Evolutionary conservation across 92 coral and sea anemone genomes (phyloP).

Genomic region (Porites evermanni): DNA sequence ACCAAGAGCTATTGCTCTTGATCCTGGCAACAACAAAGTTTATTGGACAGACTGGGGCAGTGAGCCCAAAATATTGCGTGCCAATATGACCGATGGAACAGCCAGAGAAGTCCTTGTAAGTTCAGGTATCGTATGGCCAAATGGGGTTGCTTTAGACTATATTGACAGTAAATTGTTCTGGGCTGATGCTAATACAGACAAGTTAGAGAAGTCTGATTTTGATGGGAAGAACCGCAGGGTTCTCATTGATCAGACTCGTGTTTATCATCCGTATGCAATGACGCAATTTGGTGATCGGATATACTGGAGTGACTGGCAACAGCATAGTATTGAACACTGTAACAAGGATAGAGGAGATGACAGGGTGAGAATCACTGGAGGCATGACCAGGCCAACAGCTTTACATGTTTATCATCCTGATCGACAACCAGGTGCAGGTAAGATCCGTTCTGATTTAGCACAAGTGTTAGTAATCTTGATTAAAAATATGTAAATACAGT

Average conservation of each 20-base stretch:
- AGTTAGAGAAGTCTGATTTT: conserved; percentile 60
- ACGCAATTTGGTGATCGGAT: conserved; percentile 59
- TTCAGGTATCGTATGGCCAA: conserved; percentile 77
- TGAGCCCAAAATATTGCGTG: conserved; percentile 66
- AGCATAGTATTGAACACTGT: conserved; percentile 70
- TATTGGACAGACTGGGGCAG: conserved; percentile 86
- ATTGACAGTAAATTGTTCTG: conserved; percentile 54
- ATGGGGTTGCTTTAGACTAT: conserved; percentile 77
- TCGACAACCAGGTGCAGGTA: conserved; percentile 82
- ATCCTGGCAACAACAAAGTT: conserved; percentile 53
- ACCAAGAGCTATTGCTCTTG: conserved; percentile 75
- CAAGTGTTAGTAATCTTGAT: background rate
- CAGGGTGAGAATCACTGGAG: conserved; percentile 64
- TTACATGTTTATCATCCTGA: conserved; percentile 75
- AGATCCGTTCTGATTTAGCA: background rate
- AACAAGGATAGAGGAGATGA: conserved; percentile 65
- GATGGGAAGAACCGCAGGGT: conserved; percentile 59
- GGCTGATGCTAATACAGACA: conserved; percentile 77
- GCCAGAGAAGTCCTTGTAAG: conserved; percentile 59
- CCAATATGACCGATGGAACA: conserved; percentile 73
- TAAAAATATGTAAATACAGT: too few relatives aligned
- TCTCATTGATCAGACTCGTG: conserved; percentile 49
- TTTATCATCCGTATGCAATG: conserved; percentile 74
- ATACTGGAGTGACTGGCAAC: conserved; percentile 85
- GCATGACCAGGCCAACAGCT: conserved; percentile 79